Evolutionary conservation across 2,797 vertebrate genomes (phyloP), one percentile per base, ranked within the genome.

Genomic region (Gymnopithys bicolor): DNA sequence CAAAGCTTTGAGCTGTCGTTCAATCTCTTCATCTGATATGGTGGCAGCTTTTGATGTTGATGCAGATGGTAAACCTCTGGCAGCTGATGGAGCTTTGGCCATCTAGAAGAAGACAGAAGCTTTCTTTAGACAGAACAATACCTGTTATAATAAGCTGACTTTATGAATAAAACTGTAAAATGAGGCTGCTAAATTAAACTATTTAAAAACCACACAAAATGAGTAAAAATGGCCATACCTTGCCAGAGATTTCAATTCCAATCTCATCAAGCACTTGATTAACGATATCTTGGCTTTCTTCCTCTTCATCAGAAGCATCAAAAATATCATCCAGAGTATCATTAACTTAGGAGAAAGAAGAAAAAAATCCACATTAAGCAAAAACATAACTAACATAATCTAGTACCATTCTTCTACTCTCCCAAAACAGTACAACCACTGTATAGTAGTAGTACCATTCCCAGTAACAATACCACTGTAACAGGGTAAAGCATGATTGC

Each of bases 241-340:
- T 99, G 97, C 98, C 99, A 89, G 99, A 98, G 95, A 99, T 99
- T 97, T 99, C 99, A 83, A 99, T 99, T 96, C 99, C 99, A 32
- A 99, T 99, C 98, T 99, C 99, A 96, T 99, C 99, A 93, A 99
- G 98, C 91, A 99, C 99, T 98, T 99, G 99, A 96, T 98, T 99
- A 93, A 99, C 99, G 95, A 99, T 99, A 95, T 99, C 99, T 97
- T 99, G 98, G 97, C 98, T 99, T 98, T 99, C 99, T 87, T 99
- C 99, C 89, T 99, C 99, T 97, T 99, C 99, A n/a, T 98, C 99
- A 56, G 99, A 99, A 73, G 98, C 99, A 87, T 99, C 99, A 94
- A 99, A 99, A 95, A 99, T 99, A 76, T 99, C 99, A 97, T 99
- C 99, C 90, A 99, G 97, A 11, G 99, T 99, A 94, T 99, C 99